Evolutionary conservation across 2,113 vertebrate species (phyloP).

Genomic region (Lepus europaeus): DNA sequence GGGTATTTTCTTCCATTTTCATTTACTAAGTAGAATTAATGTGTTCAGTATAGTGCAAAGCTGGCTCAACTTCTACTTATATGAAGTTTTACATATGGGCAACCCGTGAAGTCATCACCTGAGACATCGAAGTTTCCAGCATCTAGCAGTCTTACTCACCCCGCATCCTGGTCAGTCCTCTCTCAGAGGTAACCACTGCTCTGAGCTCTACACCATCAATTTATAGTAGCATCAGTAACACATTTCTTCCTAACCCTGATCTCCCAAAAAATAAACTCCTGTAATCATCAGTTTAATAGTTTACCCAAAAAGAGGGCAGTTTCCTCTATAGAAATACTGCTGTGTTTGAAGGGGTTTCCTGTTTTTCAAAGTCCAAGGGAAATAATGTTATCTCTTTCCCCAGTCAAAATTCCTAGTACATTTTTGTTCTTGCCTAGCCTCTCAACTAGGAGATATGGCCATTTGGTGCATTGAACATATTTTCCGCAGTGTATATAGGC

Average conservation of each 20-base stretch:
- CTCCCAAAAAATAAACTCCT: slow-evolving; percentile 15
- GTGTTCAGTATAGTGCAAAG: not conserved
- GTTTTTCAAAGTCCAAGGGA: not conserved
- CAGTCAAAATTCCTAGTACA: not conserved
- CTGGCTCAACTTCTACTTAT: not conserved
- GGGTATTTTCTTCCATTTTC: not conserved
- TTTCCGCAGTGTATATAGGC: slow-evolving; percentile 60
- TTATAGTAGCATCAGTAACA: not conserved
- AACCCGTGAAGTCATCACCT: not conserved
- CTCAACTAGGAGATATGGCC: not conserved
- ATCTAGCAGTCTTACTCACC: not conserved
- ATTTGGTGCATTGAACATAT: slow-evolving; percentile 10
- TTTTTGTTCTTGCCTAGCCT: slow-evolving; percentile 24
- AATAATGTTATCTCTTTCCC: not conserved
- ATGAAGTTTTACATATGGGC: not conserved
- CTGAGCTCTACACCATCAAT: not conserved
- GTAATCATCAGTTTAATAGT: not conserved
- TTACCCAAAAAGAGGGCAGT: not conserved
- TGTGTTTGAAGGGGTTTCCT: not conserved
- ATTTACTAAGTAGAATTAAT: not conserved
- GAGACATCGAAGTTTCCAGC: not conserved
- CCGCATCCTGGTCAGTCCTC: not conserved
- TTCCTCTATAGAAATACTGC: not conserved
- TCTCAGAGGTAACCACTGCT: not conserved
- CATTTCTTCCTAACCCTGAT: not conserved